Evolutionary conservation across 2,888 invertebrate genomes (phyloP).

Genomic region (Nephrotoma appendiculata): DNA sequence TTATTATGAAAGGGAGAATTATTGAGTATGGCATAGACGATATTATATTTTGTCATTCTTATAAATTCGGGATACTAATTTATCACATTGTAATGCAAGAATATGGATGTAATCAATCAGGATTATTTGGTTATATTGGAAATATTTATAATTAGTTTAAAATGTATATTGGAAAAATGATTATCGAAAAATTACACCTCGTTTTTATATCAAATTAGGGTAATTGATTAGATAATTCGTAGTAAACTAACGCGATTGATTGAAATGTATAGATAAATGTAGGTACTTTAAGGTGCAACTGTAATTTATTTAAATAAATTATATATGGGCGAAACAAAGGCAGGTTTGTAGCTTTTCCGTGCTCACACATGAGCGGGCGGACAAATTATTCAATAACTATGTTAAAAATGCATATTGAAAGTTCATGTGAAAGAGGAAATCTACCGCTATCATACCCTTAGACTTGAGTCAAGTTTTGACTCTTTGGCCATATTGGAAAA

Average conservation of each 20-base stretch:
- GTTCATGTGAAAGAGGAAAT: too few species aligned
- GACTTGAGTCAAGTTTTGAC: too few species aligned
- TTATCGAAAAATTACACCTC: background rate
- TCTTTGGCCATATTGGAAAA: too few species aligned
- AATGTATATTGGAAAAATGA: background rate
- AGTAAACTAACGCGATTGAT: background rate
- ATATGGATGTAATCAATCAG: background rate
- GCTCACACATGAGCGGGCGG: too few species aligned
- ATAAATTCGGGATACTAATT: background rate
- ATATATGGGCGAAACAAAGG: too few species aligned
- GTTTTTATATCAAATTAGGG: background rate
- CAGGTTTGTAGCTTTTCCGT: too few species aligned
- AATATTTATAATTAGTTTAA: background rate
- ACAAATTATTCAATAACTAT: too few species aligned
- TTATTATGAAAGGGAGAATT: background rate
- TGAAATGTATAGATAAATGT: background rate
- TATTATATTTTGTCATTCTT: background rate
- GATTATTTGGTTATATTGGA: background rate
- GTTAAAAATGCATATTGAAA: too few species aligned
- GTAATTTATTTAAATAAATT: too few species aligned
- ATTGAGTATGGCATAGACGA: background rate
- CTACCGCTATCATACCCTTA: too few species aligned
- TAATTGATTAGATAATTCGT: background rate
- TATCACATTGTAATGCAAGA: background rate
- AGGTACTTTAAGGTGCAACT: too few species aligned